Evolutionary conservation across 1,140 invertebrate genomes (phyloP).

Genomic region (Augochlora pura): DNA sequence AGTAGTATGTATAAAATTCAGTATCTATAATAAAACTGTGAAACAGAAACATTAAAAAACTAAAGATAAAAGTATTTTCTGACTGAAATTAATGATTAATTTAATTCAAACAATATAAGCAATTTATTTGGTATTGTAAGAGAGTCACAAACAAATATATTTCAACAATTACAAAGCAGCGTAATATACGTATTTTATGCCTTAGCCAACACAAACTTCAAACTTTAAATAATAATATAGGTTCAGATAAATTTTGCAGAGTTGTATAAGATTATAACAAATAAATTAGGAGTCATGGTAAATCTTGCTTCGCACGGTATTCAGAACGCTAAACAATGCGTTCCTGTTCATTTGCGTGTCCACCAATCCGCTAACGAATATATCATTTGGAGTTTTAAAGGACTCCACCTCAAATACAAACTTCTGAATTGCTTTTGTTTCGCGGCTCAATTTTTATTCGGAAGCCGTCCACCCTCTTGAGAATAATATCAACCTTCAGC

Average conservation of each 20-base stretch:
- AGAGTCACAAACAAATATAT: not conserved
- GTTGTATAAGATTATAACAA: not conserved
- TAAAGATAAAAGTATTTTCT: too few relatives aligned
- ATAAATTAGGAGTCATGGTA: not conserved
- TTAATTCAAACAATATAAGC: too few relatives aligned
- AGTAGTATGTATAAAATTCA: too few relatives aligned
- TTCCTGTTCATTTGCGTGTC: not conserved
- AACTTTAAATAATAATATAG: not conserved
- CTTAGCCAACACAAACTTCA: not conserved
- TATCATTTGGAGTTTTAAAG: not conserved
- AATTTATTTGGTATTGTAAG: too few relatives aligned
- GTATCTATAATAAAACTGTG: too few relatives aligned
- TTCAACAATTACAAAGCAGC: not conserved
- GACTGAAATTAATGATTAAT: too few relatives aligned
- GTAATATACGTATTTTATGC: too few relatives aligned
- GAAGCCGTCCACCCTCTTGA: constrained; percentile 80
- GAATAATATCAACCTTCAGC: constrained; percentile 78
- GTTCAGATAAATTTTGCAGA: not conserved
- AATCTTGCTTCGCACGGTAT: not conserved
- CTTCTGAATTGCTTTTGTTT: constrained; percentile 35
- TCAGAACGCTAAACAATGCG: not conserved
- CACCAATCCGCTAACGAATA: too few relatives aligned
- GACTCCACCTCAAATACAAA: not conserved
- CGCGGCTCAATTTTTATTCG: constrained; percentile 74
- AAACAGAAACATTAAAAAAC: too few relatives aligned